Conservation (phyloP, 2,888 invertebrate genomes). For the Philereme vetulata region DNA sequence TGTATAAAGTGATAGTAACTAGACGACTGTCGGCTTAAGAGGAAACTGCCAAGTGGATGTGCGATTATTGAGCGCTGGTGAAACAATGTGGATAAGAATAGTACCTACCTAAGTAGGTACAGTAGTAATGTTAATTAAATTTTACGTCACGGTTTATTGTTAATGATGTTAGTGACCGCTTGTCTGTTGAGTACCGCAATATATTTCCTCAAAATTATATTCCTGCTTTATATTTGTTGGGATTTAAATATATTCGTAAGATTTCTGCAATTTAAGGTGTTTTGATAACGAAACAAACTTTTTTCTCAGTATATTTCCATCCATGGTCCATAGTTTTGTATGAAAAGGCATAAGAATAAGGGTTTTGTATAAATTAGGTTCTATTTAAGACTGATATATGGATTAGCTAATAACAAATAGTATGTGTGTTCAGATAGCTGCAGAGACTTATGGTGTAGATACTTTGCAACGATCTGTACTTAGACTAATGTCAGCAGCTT, state of each 20-base stretch:
- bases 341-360: too few species aligned
- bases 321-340: too few species aligned
- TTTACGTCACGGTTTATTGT: constrained; percentile 48
- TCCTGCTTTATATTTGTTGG: not conserved
- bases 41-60: constrained; percentile 54
- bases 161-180: constrained; percentile 34
- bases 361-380: too few species aligned
- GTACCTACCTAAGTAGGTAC: too few species aligned
- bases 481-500: constrained; percentile 1
- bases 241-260: not conserved
- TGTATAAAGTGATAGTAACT: constrained; percentile 34
- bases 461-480: not conserved
- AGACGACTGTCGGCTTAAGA: constrained; percentile 40
- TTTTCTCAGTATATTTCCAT: too few species aligned
- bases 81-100: constrained; percentile 53
- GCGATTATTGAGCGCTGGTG: constrained; percentile 42
- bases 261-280: too few species aligned
- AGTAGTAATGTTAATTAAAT: constrained; percentile 54
- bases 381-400: not conserved
- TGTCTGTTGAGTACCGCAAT: constrained; percentile 26
- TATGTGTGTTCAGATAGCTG: not conserved
- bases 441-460: not conserved
- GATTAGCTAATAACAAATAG: not conserved
- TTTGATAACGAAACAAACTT: too few species aligned
- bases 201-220: not conserved